phyloP scores from a whole-genome alignment of 30 jellyfish, hydroid and myxozoan species.

The Pseudorhiza aurosa region DNA sequence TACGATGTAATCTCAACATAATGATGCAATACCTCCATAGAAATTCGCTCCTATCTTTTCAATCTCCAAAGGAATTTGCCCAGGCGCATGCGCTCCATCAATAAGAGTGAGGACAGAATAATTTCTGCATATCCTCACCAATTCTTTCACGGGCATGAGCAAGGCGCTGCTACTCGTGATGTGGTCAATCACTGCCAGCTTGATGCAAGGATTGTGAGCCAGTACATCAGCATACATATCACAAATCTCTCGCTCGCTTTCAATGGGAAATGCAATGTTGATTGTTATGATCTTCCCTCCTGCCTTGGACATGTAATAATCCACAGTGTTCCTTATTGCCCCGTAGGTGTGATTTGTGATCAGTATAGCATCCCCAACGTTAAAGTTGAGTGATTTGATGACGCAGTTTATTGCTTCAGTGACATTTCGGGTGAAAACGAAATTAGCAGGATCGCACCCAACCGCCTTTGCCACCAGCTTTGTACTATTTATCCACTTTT shows the following conservation, averaged over 20 bases:
- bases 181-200: constrained; percentile 91
- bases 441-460: constrained; percentile 81
- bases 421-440: constrained; percentile 82
- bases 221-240: constrained; percentile 50
- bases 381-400: constrained; percentile 17
- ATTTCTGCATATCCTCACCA: constrained; percentile 76
- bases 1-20: too few species aligned
- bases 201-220: constrained; percentile 50
- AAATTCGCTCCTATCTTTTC: constrained; percentile 84
- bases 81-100: constrained; percentile 99
- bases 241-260: constrained; percentile 61
- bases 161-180: constrained; percentile 89
- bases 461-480: constrained; percentile 74
- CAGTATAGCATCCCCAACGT: constrained; percentile 58
- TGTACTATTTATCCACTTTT: constrained; percentile 67
- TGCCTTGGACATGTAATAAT: constrained; percentile 47
- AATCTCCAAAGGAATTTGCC: constrained; percentile 85
- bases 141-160: constrained; percentile 78
- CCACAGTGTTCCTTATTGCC: constrained; percentile 84
- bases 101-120: constrained; percentile 72
- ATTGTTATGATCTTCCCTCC: constrained; percentile 59
- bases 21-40: constrained; percentile 71
- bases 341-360: constrained; percentile 79
- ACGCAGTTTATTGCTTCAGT: constrained; percentile 86
- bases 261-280: constrained; percentile 81